phyloP scores from a whole-genome alignment of 2,888 invertebrate species.

The Eupithecia dodoneata region DNA sequence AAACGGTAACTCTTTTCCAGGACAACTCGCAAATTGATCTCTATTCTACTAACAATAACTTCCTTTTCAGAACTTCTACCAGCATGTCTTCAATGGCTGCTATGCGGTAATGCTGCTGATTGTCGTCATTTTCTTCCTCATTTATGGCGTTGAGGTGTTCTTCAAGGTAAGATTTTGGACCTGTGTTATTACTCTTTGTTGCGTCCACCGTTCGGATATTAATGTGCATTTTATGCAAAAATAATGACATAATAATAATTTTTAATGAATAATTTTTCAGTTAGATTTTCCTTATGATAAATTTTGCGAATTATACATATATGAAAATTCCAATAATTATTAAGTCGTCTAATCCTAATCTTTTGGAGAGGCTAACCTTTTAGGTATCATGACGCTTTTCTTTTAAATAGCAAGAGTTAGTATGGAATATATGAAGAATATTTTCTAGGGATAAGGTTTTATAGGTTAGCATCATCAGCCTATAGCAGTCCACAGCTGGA shows the following conservation, averaged over 20 bases:
- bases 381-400: neutral
- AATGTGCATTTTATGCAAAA: neutral
- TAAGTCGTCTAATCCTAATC: neutral
- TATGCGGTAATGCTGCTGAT: constrained; percentile 96
- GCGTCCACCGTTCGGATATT: neutral
- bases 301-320: neutral
- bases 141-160: constrained; percentile 97
- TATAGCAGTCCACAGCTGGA: no score
- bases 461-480: no score
- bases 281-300: neutral
- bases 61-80: constrained; percentile 87
- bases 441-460: neutral
- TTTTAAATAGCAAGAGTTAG: no score
- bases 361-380: neutral
- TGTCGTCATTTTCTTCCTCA: constrained; percentile 95
- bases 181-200: constrained; percentile 8
- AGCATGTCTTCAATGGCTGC: constrained; percentile 95
- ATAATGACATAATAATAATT: no score
- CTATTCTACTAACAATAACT: constrained; percentile 4
- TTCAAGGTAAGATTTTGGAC: constrained; percentile 88
- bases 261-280: neutral
- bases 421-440: neutral
- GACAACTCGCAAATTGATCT: neutral
- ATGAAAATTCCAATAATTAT: neutral
- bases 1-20: neutral